Conservation (phyloP, 1,140 invertebrate genomes). For the Drosophila chauvacae region DNA sequence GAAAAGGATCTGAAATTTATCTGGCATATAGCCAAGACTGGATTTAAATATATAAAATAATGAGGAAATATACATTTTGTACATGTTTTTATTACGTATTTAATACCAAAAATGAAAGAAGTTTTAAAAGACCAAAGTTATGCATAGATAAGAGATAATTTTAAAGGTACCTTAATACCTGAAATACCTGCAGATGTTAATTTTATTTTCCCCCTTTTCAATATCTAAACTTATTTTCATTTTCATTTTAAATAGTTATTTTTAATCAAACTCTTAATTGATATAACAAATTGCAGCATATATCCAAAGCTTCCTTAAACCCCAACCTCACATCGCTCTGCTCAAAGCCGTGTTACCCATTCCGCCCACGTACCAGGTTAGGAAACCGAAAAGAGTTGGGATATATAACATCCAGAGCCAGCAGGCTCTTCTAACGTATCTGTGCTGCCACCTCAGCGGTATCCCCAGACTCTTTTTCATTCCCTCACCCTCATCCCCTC, state of each 20-base stretch:
- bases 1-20: neutral
- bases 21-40: neutral
- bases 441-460: constrained; percentile 38
- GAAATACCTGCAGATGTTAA: neutral
- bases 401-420: constrained; percentile 34
- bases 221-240: neutral
- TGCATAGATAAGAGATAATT: neutral
- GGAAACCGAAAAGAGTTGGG: constrained; percentile 45
- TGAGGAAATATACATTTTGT: neutral
- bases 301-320: neutral
- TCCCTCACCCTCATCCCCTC: neutral
- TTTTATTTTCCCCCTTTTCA: neutral
- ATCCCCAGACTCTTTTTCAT: constrained; percentile 19
- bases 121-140: neutral
- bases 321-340: neutral
- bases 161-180: too few species aligned
- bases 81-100: neutral
- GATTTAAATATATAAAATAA: neutral
- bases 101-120: neutral
- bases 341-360: constrained; percentile 7
- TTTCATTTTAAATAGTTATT: too few species aligned
- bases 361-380: constrained; percentile 3
- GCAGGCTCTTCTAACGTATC: constrained; percentile 19
- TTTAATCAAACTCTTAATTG: neutral
- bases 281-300: neutral